Base-by-base conservation (phyloP, 2,888 invertebrate species). In the Eueremaeus valkanovi region DNA sequence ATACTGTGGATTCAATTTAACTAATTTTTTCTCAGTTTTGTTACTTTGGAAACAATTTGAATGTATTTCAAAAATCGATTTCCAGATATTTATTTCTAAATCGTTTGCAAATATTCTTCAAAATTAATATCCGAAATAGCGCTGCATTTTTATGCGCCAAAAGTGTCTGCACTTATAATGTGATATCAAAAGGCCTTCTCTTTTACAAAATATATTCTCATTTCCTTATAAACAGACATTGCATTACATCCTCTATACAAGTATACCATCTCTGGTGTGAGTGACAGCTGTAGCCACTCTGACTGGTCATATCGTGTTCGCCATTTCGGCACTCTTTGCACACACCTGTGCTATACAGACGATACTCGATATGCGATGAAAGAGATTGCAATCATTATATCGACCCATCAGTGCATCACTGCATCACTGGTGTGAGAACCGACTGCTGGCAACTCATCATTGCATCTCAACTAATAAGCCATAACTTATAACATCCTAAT, bases 141-240 rank as follows among this genome's bases (percentile, higher is more conserved):
- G 36, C 36, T 66, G 42, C 8, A 70, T 42, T 70, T n/a, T 21
- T 13, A 70, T 70, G 27, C 6, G 21, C n/a, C n/a, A 40, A 70
- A 70, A 61, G 61, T 61, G 61, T 61, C 27, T n/a, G 55, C 24
- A 70, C 45, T 70, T 42, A 70, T 70, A 45, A 18, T 70, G 16
- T 45, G 18, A 70, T 70, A 18, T 45, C 24, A 42, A 36, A n/a
- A n/a, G n/a, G 70, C 45, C 9, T 70, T 45, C 36, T 3, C 42
- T 70, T n/a, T n/a, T n/a, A n/a, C n/a, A 45, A 42, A 70, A 70
- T 70, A 70, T 24, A 70, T 70, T 70, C 70, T 70, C 70, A 70
- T 70, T 70, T 70, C 70, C 70, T 42, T 70, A 70, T 70, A 70
- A 70, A 70, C 70, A 70, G 27, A 42, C 29, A 11, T 45, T 40